Base-by-base conservation (phyloP, 2,797 vertebrate species). In the Limnodromus scolopaceus region DNA sequence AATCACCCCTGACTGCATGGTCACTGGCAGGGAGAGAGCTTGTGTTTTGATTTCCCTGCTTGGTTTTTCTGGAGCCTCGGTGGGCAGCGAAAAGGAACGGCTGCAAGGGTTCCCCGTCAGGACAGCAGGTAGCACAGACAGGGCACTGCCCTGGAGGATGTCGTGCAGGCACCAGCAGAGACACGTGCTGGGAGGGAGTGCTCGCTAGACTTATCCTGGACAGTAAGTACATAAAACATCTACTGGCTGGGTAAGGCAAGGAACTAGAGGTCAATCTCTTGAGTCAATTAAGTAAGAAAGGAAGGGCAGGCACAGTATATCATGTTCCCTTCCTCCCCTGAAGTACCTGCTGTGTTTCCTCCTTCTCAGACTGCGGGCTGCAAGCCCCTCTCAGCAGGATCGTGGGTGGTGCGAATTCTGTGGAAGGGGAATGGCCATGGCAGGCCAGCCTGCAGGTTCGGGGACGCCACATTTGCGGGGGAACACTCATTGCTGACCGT, bases 351-450 rank as follows among this genome's bases (percentile, higher is more conserved):
- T 58, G 8, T 82, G 20, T 92, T 38, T 95, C 22, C 49, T 95
- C 27, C 63, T 91, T 46, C 78, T 86, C 96, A 99, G 99, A 99
- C 66, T 99, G 99, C 32, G 99, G 99, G 41, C 96, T 99, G 75
- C 98, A 98, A 89, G 98, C 98, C 46, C 98, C 98, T 72, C 97
- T 98, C 60, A 98, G 96, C 82, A 99, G 99, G 23, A 98, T 99
- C 3, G 98, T 99, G 72, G 99, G 99, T 1, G 99, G 99, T 39
- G 85, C 64, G 1, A 78, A 98, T 25, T 98, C 99, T 23, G 95
- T 97, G 0, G 98, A 99, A 96, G 99, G 99, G 6, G 99, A 99
- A 97, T 99, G 99, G 99, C 99, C 99, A 0, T 99, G 99, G 99
- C 99, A 99, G 98, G 99, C 98, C 88, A 99, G 99, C 91, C 98